phyloP scores from a whole-genome alignment of 2,113 vertebrate genomes.

The Synodontis membranacea region DNA sequence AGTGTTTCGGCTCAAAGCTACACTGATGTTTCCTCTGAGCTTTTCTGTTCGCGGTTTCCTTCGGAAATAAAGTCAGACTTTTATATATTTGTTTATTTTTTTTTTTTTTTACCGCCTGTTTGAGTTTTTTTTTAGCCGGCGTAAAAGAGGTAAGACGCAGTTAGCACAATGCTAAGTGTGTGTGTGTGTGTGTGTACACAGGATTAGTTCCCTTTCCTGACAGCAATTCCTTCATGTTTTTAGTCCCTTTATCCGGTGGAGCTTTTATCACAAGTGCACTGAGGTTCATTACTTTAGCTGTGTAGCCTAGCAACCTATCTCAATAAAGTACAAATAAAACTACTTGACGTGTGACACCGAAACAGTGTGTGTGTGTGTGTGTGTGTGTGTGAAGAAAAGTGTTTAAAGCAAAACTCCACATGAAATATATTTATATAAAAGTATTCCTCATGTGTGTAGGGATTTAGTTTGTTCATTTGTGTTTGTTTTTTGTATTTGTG shows the following conservation, averaged over 20 bases:
- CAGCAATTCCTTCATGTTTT: neutral
- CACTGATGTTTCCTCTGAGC: constrained; percentile 29
- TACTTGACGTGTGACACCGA: too few species aligned
- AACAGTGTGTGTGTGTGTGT: neutral
- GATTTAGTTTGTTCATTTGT: neutral
- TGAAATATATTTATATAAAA: neutral
- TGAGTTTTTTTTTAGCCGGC: constrained; percentile 30
- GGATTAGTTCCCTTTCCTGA: neutral
- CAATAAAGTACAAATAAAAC: neutral
- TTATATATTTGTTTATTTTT: too few species aligned
- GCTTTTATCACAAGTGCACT: neutral
- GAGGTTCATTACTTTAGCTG: neutral
- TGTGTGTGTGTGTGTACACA: neutral
- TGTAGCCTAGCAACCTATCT: neutral
- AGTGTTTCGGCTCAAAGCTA: constrained; percentile 35
- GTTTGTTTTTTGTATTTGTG: too few species aligned
- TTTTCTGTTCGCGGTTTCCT: constrained; percentile 15
- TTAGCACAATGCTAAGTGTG: neutral
- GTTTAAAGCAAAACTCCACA: neutral
- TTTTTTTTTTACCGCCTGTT: neutral
- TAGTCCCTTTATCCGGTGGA: neutral
- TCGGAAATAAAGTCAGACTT: neutral
- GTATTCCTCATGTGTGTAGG: neutral
- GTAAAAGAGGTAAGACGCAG: constrained; percentile 44
- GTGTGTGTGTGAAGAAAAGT: neutral